phyloP scores from a whole-genome alignment of 2,888 invertebrate genomes.

The Drepanosiphum platanoidis region DNA sequence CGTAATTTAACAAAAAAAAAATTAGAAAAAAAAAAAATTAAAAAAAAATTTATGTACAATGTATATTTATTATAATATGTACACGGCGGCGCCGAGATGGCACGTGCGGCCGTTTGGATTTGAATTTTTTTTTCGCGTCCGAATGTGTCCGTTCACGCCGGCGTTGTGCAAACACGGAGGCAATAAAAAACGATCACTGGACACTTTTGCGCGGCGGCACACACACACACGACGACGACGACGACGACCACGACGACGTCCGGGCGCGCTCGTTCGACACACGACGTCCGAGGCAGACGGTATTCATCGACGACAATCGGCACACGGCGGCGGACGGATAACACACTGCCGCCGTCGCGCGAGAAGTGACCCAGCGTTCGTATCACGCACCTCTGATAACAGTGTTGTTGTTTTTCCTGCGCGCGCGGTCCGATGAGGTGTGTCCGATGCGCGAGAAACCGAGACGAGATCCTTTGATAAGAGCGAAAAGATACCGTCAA shows the following conservation, averaged over 20 bases:
- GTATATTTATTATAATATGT: too few relatives aligned
- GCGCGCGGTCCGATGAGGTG: too few relatives aligned
- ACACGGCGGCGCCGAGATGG: not conserved
- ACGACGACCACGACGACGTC: too few relatives aligned
- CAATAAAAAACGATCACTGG: not conserved
- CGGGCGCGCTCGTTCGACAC: too few relatives aligned
- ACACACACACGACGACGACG: not conserved
- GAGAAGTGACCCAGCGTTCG: too few relatives aligned
- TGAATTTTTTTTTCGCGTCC: not conserved
- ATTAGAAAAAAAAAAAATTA: too few relatives aligned
- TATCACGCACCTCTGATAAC: too few relatives aligned
- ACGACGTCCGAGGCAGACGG: not conserved
- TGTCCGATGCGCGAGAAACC: too few relatives aligned
- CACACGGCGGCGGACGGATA: not conserved
- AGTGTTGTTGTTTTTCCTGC: too few relatives aligned
- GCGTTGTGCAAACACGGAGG: not conserved
- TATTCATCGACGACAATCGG: not conserved
- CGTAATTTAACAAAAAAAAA: not conserved
- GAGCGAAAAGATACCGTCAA: too few relatives aligned
- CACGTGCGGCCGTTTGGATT: not conserved
- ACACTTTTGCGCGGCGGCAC: not conserved
- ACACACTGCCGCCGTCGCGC: not conserved
- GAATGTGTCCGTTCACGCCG: not conserved
- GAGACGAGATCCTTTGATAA: too few relatives aligned
- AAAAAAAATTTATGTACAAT: too few relatives aligned